Base-by-base conservation (phyloP, 2,888 invertebrate genomes). In the Nasonovia ribisnigri region DNA sequence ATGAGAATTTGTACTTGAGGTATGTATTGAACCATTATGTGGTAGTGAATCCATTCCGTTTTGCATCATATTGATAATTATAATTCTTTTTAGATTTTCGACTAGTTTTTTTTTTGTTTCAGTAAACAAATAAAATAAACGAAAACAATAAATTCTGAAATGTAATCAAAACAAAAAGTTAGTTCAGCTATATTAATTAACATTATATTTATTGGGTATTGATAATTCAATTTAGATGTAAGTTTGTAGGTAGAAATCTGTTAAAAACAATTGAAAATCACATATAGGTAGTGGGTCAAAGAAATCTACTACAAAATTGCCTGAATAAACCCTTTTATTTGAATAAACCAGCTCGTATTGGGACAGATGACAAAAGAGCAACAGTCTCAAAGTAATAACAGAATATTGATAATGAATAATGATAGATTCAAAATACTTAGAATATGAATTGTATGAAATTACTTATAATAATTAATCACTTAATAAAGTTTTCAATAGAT, bases 31-130 rank as follows among this genome's bases (percentile, higher is more conserved):
- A 94, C 98, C 98, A 96, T 98, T 98, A 96, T 98, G 98, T 96
- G 98, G 98, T 95, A 97, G 96, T 95, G 97, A 97, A 96, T 98
- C 98, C 96, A 97, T 97, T 96, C 97, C 98, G 96, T 98, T 98
- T 96, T 97, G 97, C 98, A 98, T 98, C 97, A 97, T 97, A 95
- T 94, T 95, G 84, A 48, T 60, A 90, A n/a, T 77, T 42, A 84
- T 90, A 46, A 51, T 84, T 90, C 11, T 88, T 42, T 91, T 60
- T 29, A 29, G 24, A 43, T 89, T 54, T 16, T 93, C 84, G 84
- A 89, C 43, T 84, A 89, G 36, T 92, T 87, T 51, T 77, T 88
- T 77, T 60, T 77, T 93, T 84, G 89, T 93, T 84, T 90, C 43
- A 84, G 57, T 89, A 57, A 93, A 93, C 60, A 93, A 93, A 93